Base-by-base conservation (phyloP, 1,140 invertebrate species). In the Caenorhabditis remanei region DNA sequence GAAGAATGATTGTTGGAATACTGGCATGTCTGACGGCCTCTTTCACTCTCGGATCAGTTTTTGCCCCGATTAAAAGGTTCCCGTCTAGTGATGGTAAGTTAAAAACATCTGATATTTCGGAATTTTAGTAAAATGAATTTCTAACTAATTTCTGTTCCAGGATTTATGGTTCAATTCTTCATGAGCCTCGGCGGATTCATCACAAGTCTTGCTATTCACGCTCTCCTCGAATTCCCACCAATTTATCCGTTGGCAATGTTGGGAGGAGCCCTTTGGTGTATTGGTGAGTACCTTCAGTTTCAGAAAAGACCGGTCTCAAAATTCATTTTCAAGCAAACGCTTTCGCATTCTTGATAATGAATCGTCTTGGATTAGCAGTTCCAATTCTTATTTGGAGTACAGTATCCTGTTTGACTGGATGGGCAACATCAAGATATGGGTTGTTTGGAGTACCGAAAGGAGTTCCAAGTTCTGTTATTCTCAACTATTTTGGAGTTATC, bases 361-460 rank as follows among this genome's bases (percentile, higher is more conserved):
- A 93, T 85, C 93, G 93, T 3, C 92, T 94, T 84, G 93, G 93
- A 5, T 87, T 94, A 83, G 93, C 93, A 13, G 87, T 94, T 14
- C 93, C 93, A 2, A 87, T 94, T 71, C 93, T 93, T 87, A 91
- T 93, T 24, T 94, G 93, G 93, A 93, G 90, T 19, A 91, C 92
- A 46, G 88, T 91, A 65, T 93, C 93, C 82, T 90, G 94, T 21
- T 87, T 94, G 9, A 90, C 90, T 87, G 93, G 93, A 55, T 90
- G 89, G 89, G 89, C 89, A 19, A 79, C 71, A 3, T 50, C 71
- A 3, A 50, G 71, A 79, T 79, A 79, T 43, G 71, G 71, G n/a
- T n/a, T 79, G 14, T 79, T 79, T 50, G 71, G 71, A 21, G 71
- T 79, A 24, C 71, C 71, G 21, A 79, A 79, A 50, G 71, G 71